phyloP scores from a whole-genome alignment of 2,888 invertebrate species.

The Bibio marci region DNA sequence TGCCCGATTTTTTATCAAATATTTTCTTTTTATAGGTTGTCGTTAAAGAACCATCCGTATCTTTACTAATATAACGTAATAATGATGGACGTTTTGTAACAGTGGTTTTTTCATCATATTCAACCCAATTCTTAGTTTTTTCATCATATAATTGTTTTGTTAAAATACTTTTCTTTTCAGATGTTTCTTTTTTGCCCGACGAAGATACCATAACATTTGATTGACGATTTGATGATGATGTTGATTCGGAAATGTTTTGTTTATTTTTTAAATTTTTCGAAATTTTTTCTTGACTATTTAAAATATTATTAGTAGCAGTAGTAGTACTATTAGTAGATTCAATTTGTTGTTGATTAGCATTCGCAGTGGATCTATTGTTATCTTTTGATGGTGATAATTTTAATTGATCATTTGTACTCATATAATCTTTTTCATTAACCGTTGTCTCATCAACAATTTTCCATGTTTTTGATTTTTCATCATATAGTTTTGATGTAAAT shows the following conservation, averaged over 20 bases:
- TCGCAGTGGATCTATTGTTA: not conserved
- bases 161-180: too few species aligned
- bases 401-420: not conserved
- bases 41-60: constrained; percentile 25
- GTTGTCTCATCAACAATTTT: constrained; percentile 12
- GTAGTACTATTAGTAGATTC: too few species aligned
- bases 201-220: too few species aligned
- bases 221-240: too few species aligned
- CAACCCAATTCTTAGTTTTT: constrained; percentile 27
- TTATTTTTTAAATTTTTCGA: not conserved
- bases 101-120: constrained; percentile 19
- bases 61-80: constrained; percentile 27
- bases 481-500: constrained; percentile 13
- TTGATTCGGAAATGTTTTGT: too few species aligned
- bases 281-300: not conserved
- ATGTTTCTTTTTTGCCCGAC: too few species aligned
- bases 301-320: too few species aligned
- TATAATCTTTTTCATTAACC: constrained; percentile 10
- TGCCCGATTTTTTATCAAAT: constrained; percentile 25
- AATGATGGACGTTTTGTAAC: constrained; percentile 18
- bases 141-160: constrained; percentile 25
- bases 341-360: not conserved
- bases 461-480: constrained; percentile 13
- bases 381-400: not conserved
- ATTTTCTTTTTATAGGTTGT: constrained; percentile 29